Evolutionary conservation across 1,140 invertebrate species (phyloP).

Genomic region (Solenopsis invicta): DNA sequence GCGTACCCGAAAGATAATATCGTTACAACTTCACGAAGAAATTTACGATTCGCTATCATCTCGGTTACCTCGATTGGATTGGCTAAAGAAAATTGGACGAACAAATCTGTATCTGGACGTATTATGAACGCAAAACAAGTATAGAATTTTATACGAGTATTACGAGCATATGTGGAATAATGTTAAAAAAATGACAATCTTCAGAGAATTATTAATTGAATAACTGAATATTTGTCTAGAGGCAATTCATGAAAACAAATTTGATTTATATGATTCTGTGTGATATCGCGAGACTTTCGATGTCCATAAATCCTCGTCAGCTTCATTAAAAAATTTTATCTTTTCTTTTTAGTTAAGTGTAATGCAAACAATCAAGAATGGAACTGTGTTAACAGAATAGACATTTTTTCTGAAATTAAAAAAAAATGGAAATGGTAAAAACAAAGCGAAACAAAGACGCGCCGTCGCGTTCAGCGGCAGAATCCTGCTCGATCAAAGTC

Average conservation of each 20-base stretch:
- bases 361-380: not conserved
- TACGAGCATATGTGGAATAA: not conserved
- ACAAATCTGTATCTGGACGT: not conserved
- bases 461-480: not conserved
- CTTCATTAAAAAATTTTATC: not conserved
- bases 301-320: not conserved
- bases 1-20: constrained; percentile 34
- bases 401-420: too few relatives aligned
- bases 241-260: not conserved
- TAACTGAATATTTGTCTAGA: not conserved
- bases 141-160: not conserved
- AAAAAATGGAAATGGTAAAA: not conserved
- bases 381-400: not conserved
- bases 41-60: constrained; percentile 28
- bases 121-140: not conserved
- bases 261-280: not conserved
- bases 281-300: not conserved
- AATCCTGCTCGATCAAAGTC: constrained; percentile 46
- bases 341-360: not conserved
- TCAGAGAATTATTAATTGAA: not conserved
- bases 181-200: not conserved
- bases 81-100: not conserved
- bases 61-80: not conserved
- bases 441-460: not conserved
- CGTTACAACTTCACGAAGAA: constrained; percentile 12